phyloP scores from a whole-genome alignment of 2,113 vertebrate genomes.

The Epinephelus lanceolatus region DNA sequence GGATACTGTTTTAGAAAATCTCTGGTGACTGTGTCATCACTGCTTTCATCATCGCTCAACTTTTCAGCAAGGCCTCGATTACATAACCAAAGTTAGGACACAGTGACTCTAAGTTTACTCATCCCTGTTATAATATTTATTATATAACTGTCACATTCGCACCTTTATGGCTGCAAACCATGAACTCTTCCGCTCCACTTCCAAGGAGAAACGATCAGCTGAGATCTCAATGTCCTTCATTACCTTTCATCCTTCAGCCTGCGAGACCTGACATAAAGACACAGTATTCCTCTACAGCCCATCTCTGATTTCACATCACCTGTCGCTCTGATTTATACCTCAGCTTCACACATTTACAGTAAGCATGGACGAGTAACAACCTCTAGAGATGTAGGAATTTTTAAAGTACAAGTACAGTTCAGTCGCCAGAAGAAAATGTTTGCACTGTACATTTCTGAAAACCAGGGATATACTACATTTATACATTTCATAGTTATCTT shows the following conservation, averaged over 20 bases:
- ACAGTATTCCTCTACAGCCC: background rate
- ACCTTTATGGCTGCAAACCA: slow-evolving; percentile 50
- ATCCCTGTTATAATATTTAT: slow-evolving; percentile 42
- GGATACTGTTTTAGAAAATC: slow-evolving; percentile 5
- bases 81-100: slow-evolving; percentile 53
- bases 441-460: no score
- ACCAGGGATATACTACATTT: no score
- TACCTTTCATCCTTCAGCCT: slow-evolving; percentile 8
- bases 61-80: slow-evolving; percentile 31
- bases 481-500: no score
- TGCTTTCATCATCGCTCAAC: slow-evolving; percentile 34
- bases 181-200: slow-evolving; percentile 42
- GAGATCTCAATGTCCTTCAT: background rate
- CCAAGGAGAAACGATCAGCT: slow-evolving; percentile 6
- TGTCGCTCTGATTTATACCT: slow-evolving; percentile 7
- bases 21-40: slow-evolving; percentile 19
- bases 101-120: slow-evolving; percentile 49
- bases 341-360: background rate
- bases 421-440: no score
- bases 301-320: slow-evolving; percentile 29
- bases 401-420: no score
- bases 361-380: background rate
- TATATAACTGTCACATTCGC: slow-evolving; percentile 51
- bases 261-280: background rate
- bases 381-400: background rate